Evolutionary conservation across 2,113 vertebrate species (phyloP), one percentile per base, ranked within the genome.

Genomic region (Rhabdomys dilectus): DNA sequence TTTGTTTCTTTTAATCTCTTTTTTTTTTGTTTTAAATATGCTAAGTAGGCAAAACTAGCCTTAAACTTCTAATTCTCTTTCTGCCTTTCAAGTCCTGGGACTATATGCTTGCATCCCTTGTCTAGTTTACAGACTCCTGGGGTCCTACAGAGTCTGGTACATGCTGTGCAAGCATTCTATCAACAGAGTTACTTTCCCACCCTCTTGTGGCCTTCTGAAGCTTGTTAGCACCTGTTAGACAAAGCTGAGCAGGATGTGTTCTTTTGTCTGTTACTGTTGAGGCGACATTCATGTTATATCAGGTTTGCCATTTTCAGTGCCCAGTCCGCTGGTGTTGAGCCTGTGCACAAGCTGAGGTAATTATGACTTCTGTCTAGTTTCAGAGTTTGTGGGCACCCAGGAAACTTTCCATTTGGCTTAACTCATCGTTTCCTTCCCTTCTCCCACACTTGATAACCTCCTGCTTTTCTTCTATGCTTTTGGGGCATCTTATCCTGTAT

Each of bases 211-310:
- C 13, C n/a, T 95, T 76, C 86, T 66, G 82, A 95, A 93, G 45
- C 87, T 60, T 78, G 62, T 42, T 96, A 87, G n/a, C 88, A 80
- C 7, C 89, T 75, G 21, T n/a, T n/a, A n/a, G n/a, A n/a, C n/a
- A n/a, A n/a, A n/a, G 31, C 31, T 36, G 45, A 66, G 53, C 34
- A 87, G 39, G 87, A 84, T 10, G 16, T 34, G 36, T 87, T 62
- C 84, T 78, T 53, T 95, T 42, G 39, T 3, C 22, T 66, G 78
- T 75, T 48, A 76, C 48, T 24, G 6, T 42, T 76, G 21, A 84
- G n/a, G 48, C 7, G 48, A 48, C 5, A 48, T 86, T 86, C 56
- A 53, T 91, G 7, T 36, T 53, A 53, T 53, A 9, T 62, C n/a
- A 39, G 45, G 48, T 91, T 56, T 29, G 2, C n/a, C n/a, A n/a